A percentile compares a stretch with the other conserved stretches of the same genome.
These are phyloP conservation scores for Lacerta viridis DNA, from an alignment of 2,797 vertebrate species.

Conservation along the genomic window DNA sequence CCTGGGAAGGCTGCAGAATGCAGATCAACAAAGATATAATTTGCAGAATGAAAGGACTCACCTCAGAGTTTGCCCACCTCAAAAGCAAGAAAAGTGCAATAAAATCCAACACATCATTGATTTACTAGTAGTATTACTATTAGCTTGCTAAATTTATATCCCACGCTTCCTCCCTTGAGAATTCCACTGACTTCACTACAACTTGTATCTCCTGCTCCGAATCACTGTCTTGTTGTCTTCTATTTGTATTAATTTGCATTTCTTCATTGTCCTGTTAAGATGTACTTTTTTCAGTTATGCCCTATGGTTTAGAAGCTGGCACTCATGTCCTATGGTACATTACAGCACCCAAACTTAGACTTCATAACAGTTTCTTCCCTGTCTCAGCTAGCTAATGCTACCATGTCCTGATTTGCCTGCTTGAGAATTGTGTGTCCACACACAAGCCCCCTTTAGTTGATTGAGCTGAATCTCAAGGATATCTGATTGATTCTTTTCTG, in stretches of 20 bases:
- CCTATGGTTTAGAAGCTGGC: background rate
- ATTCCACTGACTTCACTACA: background rate
- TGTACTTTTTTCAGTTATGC: background rate
- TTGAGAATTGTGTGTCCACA: background rate
- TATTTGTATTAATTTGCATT: background rate
- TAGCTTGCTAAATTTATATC: too few species aligned
- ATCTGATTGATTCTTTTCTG: background rate
- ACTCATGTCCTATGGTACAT: background rate
- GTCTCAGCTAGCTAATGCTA: background rate
- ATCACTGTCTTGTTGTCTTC: background rate
- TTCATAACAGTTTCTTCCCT: slow-evolving; percentile 32
- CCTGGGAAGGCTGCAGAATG: too few species aligned
- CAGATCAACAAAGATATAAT: too few species aligned
- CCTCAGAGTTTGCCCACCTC: too few species aligned
- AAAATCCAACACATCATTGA: too few species aligned
- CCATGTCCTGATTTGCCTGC: background rate
- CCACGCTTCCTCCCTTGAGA: too few species aligned
- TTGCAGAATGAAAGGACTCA: too few species aligned
- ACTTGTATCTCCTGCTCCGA: background rate
- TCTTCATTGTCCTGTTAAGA: background rate
- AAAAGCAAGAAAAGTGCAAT: too few species aligned
- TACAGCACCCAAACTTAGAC: slow-evolving; percentile 1
- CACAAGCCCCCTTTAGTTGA: background rate
- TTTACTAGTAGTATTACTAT: too few species aligned
- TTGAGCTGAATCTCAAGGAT: slow-evolving; percentile 7